phyloP scores from a whole-genome alignment of 2,797 vertebrate genomes.

The Acanthopagrus latus region DNA sequence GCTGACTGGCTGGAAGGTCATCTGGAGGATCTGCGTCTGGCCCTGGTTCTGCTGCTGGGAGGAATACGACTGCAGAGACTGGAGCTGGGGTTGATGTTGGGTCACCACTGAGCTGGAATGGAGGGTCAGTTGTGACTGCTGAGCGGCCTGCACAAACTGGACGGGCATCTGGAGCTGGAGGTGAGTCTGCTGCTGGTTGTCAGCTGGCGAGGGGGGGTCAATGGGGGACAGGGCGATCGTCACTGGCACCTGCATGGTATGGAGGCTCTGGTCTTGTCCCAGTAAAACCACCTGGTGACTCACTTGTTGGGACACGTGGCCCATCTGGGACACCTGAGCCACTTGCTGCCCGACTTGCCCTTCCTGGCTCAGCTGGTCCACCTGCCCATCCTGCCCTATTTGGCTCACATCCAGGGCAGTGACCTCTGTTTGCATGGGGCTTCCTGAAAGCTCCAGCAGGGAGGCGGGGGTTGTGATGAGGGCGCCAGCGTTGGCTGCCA shows the following conservation, averaged over 20 bases:
- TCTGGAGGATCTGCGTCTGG: conserved; percentile 84
- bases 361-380: conserved; percentile 72
- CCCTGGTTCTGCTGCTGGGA: conserved; percentile 79
- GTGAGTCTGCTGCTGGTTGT: conserved; percentile 84
- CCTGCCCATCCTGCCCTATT: conserved; percentile 62
- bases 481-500: conserved; percentile 93
- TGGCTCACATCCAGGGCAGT: conserved; percentile 59
- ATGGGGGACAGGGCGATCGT: conserved; percentile 88
- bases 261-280: conserved; percentile 88
- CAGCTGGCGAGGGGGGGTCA: conserved; percentile 87
- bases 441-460: conserved; percentile 85
- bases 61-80: conserved; percentile 85
- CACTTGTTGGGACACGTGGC: conserved; percentile 71
- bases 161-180: conserved; percentile 86
- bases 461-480: conserved; percentile 95
- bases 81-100: conserved; percentile 88
- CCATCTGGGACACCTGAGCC: conserved; percentile 71
- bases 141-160: conserved; percentile 84
- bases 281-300: conserved; percentile 84
- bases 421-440: conserved; percentile 63
- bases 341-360: conserved; percentile 64
- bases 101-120: conserved; percentile 82
- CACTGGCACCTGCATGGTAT: conserved; percentile 90
- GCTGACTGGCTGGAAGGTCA: conserved; percentile 84
- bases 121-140: conserved; percentile 82